Evolutionary conservation across 2,888 invertebrate species (phyloP).

Genomic region (Tetragonula carbonaria): DNA sequence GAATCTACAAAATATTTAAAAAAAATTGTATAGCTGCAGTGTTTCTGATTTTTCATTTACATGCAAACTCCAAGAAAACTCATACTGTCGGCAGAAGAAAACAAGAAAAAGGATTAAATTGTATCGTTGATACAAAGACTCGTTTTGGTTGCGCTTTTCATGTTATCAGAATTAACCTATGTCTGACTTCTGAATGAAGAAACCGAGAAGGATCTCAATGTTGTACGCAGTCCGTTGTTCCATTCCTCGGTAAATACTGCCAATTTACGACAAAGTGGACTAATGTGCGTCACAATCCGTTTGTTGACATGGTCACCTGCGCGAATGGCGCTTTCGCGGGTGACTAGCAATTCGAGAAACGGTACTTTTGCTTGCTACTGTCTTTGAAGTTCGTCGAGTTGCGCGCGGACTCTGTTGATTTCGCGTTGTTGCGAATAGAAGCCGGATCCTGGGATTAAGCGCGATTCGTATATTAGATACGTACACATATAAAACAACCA

Average conservation of each 20-base stretch:
- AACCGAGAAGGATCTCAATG: neutral
- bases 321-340: neutral
- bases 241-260: slow-evolving; percentile 24
- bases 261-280: slow-evolving; percentile 22
- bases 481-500: slow-evolving; percentile 31
- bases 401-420: neutral
- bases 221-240: slow-evolving; percentile 16
- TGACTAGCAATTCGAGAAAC: neutral
- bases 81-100: neutral
- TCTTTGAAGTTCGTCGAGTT: slow-evolving; percentile 42
- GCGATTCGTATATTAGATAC: slow-evolving; percentile 39
- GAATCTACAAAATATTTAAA: too few species aligned
- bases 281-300: slow-evolving; percentile 43
- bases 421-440: slow-evolving; percentile 33
- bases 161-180: neutral
- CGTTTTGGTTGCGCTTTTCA: neutral
- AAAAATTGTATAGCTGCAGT: too few species aligned
- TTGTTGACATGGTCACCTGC: slow-evolving; percentile 14
- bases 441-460: slow-evolving; percentile 38
- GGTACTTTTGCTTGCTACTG: neutral
- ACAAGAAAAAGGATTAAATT: neutral
- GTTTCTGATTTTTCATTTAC: too few species aligned
- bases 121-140: neutral
- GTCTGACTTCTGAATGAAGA: neutral
- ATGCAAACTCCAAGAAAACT: neutral